Base-by-base conservation (phyloP, 2,888 invertebrate genomes). In the Hypomecis punctinalis region DNA sequence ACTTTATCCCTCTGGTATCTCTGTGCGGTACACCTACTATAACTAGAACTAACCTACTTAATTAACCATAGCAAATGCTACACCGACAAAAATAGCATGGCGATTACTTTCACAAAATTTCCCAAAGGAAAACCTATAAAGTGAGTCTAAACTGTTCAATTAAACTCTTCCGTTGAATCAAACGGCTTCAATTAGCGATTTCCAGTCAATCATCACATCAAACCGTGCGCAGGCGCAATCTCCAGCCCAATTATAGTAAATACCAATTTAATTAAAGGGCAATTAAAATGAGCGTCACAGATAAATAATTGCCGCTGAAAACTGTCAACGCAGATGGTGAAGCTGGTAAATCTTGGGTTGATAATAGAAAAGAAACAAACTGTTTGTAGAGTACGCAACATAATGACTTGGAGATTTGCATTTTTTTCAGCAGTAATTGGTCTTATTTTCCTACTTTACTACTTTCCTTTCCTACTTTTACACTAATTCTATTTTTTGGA, bases 151-250 rank as follows among this genome's bases (percentile, higher is more conserved):
- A 61, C 55, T 51, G 40, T 46, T 57, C 67, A 66, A 72, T 72
- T 67, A 72, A 66, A 63, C 64, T 55, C 66, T 63, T 51, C 52
- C 52, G 52, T 52, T 42, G 52, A 52, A 52, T 52, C 52, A 52
- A 52, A 47, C 33, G 23, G 46, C 56, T 54, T 63, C 68, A 69
- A 70, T 71, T 68, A 68, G 56, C 65, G 45, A 61, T 67, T 68
- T 70, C 69, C 66, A 71, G 54, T 70, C 75, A 75, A 75, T 75
- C 75, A 72, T 70, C 65, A 66, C 55, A 72, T 73, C 71, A 75
- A 72, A 71, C 66, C 75, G 52, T 75, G 67, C 63, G 67, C 61
- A 53, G 35, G 47, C 65, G 60, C 65, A 67, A 71, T 69, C 65
- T 61, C 46, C 39, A 40, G 37, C 45, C 63, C 66, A 70, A 68